Evolutionary conservation across 2,888 invertebrate genomes (phyloP).

Genomic region (Acrobasis consociella): DNA sequence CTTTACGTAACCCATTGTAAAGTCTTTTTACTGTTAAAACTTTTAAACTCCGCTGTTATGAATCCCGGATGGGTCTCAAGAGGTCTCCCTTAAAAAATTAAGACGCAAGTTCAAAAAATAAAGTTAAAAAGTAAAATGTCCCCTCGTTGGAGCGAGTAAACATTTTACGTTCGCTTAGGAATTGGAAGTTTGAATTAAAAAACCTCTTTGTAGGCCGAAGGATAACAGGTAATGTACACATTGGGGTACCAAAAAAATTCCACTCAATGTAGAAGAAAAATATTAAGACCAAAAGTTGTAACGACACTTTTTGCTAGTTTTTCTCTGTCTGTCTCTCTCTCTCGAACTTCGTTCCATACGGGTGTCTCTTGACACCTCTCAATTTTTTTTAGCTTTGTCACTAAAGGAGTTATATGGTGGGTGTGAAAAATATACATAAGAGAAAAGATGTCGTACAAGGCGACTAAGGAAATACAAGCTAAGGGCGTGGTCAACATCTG

Average conservation of each 20-base stretch:
- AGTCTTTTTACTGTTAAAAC: conserved; percentile 74
- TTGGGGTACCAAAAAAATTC: conserved; percentile 17
- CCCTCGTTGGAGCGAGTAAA: conserved; percentile 69
- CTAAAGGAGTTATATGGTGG: no score
- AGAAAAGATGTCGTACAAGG: no score
- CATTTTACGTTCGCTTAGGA: conserved; percentile 73
- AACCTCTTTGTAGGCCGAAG: conserved; percentile 46
- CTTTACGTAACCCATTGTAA: conserved; percentile 77
- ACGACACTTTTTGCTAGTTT: no score
- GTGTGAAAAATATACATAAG: no score
- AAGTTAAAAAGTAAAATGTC: conserved; percentile 69
- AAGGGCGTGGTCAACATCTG: no score
- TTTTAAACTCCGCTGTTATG: conserved; percentile 70
- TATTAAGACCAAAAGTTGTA: no score
- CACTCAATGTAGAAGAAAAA: no score
- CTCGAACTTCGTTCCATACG: no score
- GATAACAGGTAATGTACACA: conserved; percentile 41
- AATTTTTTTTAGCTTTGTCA: no score
- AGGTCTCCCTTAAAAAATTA: conserved; percentile 75
- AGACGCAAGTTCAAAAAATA: conserved; percentile 71
- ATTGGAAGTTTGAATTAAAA: conserved; percentile 60
- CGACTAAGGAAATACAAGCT: no score
- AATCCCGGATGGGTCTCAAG: conserved; percentile 75
- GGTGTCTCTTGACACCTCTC: no score
- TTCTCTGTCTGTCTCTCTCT: no score